These are phyloP conservation scores for Telenomus remus DNA, from an alignment of 1,140 invertebrate species.

Conservation along the genomic window DNA sequence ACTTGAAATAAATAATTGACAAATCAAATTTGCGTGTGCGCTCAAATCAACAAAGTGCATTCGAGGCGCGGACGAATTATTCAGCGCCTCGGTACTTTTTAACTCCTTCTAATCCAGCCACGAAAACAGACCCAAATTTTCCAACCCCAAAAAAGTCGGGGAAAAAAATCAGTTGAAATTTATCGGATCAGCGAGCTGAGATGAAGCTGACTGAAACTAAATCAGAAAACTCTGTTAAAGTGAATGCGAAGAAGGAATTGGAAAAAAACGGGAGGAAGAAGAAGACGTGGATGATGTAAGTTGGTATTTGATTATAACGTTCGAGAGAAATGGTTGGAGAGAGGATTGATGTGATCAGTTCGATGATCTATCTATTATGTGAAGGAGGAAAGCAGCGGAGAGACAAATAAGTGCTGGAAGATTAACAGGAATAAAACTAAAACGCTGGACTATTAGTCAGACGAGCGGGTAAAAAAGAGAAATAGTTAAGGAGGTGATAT, in stretches of 20 bases:
- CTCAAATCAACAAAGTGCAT: constrained; percentile 51
- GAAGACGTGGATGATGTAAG: constrained; percentile 1
- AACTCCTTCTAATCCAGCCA: too few species aligned
- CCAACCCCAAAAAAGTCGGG: background rate
- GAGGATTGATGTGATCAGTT: constrained; percentile 30
- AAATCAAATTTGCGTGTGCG: constrained; percentile 52
- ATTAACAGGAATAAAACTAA: constrained; percentile 45
- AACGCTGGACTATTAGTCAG: constrained; percentile 36
- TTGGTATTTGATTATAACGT: constrained; percentile 14
- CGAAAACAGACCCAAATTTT: background rate
- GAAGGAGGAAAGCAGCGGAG: constrained; percentile 16
- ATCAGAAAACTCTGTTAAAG: too few species aligned
- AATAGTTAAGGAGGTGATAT: constrained; percentile 28
- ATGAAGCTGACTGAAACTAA: too few species aligned
- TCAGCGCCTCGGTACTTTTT: constrained; percentile 25
- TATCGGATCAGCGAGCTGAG: too few species aligned
- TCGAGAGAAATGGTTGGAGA: constrained; percentile 2
- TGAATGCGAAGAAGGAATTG: too few species aligned
- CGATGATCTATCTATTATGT: constrained; percentile 35
- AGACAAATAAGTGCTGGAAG: constrained; percentile 42
- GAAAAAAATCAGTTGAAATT: constrained; percentile 1
- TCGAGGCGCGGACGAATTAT: constrained; percentile 28
- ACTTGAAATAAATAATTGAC: constrained; percentile 52
- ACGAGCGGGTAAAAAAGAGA: constrained; percentile 37
- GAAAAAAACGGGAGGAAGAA: background rate